Conservation (phyloP, 2,888 invertebrate species). For the Lapara coniferarum region DNA sequence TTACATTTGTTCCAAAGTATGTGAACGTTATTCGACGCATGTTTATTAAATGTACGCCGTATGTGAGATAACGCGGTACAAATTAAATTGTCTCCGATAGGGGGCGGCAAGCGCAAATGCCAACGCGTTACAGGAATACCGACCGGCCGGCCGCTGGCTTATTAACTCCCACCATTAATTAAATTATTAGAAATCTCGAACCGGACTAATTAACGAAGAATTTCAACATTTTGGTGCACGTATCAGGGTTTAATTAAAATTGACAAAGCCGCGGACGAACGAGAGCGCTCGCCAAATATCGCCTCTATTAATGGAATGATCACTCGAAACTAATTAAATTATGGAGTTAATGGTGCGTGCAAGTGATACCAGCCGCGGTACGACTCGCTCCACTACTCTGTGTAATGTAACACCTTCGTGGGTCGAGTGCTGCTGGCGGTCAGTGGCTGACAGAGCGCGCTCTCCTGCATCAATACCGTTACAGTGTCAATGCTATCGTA, state of each 20-base stretch:
- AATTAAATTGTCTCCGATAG: conserved; percentile 44
- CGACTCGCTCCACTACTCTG: conserved; percentile 30
- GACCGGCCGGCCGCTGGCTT: conserved; percentile 62
- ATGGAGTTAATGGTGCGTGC: conserved; percentile 81
- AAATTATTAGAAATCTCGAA: conserved; percentile 83
- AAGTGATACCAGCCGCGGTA: conserved; percentile 61
- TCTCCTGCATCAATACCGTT: too few relatives aligned
- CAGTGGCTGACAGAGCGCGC: too few relatives aligned
- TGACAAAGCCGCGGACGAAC: conserved; percentile 78
- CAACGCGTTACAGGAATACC: conserved; percentile 73
- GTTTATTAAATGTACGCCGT: conserved; percentile 23
- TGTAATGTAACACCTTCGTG: conserved; percentile 39
- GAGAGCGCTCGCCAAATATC: conserved; percentile 78
- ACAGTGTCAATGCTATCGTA: too few relatives aligned
- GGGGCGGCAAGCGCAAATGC: conserved; percentile 54
- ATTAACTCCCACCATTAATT: conserved; percentile 79
- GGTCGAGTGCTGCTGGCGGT: not conserved
- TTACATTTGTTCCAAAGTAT: conserved; percentile 17
- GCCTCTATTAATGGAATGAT: conserved; percentile 81
- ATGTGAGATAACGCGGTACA: conserved; percentile 35
- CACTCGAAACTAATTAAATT: conserved; percentile 84
- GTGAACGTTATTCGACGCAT: conserved; percentile 17
- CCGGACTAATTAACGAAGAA: conserved; percentile 82
- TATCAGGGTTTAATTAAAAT: conserved; percentile 82
- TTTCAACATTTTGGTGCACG: conserved; percentile 82